Evolutionary conservation across 2,888 invertebrate species (phyloP).

Genomic region (Pheosia tremula): DNA sequence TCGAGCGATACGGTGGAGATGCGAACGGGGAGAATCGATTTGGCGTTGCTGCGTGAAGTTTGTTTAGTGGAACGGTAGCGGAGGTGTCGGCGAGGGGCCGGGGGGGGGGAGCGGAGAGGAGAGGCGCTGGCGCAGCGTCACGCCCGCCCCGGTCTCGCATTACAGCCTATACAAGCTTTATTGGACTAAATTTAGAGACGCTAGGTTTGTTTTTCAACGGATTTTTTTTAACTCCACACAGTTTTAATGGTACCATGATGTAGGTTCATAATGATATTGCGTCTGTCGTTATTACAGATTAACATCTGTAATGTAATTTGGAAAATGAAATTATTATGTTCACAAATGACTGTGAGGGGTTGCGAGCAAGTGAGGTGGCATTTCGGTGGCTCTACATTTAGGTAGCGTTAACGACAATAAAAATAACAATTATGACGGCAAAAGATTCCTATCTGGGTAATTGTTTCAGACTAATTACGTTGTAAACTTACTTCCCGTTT

Average conservation of each 20-base stretch:
- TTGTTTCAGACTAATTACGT: constrained; percentile 68
- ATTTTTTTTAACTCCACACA: constrained; percentile 43
- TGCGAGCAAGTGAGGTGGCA: constrained; percentile 60
- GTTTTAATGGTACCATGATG: constrained; percentile 53
- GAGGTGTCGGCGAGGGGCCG: constrained; percentile 27
- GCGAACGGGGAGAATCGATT: constrained; percentile 79
- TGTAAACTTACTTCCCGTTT: constrained; percentile 50
- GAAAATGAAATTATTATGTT: constrained; percentile 71
- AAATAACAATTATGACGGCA: constrained; percentile 61
- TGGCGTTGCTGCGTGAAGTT: constrained; percentile 77
- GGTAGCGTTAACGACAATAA: constrained; percentile 65
- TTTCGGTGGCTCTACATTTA: constrained; percentile 56
- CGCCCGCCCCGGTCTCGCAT: constrained; percentile 49
- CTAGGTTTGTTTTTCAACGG: constrained; percentile 49
- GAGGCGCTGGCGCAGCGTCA: constrained; percentile 56
- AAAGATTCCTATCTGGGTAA: constrained; percentile 67
- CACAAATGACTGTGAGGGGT: constrained; percentile 54
- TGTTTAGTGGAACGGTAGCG: constrained; percentile 79
- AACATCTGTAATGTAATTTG: constrained; percentile 64
- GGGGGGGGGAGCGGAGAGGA: constrained; percentile 17
- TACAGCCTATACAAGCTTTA: constrained; percentile 49
- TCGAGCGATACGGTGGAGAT: constrained; percentile 66
- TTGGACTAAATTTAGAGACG: constrained; percentile 63
- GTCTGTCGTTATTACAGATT: constrained; percentile 51
- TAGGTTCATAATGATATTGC: constrained; percentile 45